Percentiles rank a stretch among this genome's conserved stretches.
Evolutionary conservation across 2,888 invertebrate genomes (phyloP).

Genomic region (Iselma pallidipennis): DNA sequence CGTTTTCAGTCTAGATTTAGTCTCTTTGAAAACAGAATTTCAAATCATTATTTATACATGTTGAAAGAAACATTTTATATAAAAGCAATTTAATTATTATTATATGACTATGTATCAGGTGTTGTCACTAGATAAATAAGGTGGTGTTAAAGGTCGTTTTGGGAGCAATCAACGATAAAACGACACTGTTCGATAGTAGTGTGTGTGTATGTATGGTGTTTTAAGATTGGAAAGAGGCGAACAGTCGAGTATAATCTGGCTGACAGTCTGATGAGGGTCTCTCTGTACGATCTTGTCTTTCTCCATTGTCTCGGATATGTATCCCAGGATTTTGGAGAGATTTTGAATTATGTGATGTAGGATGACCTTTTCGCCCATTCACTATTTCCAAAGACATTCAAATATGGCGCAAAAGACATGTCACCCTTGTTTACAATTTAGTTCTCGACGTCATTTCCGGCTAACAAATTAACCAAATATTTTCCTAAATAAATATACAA

Average conservation of each 20-base stretch:
- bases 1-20: neutral
- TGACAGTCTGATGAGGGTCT: constrained; percentile 28
- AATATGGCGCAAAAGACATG: constrained; percentile 20
- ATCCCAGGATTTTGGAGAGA: constrained; percentile 27
- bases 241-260: constrained; percentile 25
- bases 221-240: constrained; percentile 24
- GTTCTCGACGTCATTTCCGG: neutral
- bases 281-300: constrained; percentile 26
- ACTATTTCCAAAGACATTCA: constrained; percentile 25
- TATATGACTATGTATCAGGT: constrained; percentile 12
- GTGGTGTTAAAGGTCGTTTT: constrained; percentile 24
- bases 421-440: constrained; percentile 13
- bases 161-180: constrained; percentile 25
- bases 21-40: too few species aligned
- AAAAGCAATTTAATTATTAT: constrained; percentile 9
- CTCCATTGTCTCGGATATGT: constrained; percentile 29
- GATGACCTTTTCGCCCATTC: constrained; percentile 26
- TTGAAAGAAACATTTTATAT: too few species aligned
- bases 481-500: neutral
- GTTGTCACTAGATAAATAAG: constrained; percentile 21
- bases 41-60: too few species aligned
- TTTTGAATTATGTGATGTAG: constrained; percentile 28
- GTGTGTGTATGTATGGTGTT: too few species aligned
- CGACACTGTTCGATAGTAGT: constrained; percentile 23
- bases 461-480: neutral